Conservation (phyloP, 2,113 vertebrate genomes). For the Panthera tigris region DNA sequence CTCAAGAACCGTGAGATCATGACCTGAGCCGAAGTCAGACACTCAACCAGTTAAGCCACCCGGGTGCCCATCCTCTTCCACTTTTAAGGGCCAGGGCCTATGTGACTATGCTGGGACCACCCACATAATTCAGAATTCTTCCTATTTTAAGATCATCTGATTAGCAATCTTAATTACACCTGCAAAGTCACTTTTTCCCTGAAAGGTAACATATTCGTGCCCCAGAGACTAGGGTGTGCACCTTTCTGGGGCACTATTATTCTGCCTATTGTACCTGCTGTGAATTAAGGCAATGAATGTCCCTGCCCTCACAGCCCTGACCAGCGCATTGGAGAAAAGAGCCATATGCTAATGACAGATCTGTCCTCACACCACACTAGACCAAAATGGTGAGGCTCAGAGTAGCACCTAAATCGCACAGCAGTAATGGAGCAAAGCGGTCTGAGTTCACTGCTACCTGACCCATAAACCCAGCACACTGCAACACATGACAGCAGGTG, state of each 20-base stretch:
- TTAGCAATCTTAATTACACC: background rate
- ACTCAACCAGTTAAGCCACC: no score
- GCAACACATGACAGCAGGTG: background rate
- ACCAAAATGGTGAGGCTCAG: background rate
- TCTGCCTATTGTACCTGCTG: background rate
- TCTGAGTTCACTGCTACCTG: background rate
- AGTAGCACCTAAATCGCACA: background rate
- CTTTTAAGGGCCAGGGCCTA: background rate
- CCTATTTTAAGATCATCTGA: background rate
- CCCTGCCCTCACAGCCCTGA: background rate
- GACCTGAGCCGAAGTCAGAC: no score
- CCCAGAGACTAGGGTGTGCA: background rate
- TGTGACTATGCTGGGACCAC: background rate
- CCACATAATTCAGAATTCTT: background rate
- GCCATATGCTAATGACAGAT: no score
- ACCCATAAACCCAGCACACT: background rate
- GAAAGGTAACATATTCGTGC: background rate
- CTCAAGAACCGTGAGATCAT: no score
- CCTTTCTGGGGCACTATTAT: background rate
- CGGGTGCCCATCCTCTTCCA: background rate
- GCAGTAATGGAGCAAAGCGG: background rate
- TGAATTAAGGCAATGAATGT: background rate
- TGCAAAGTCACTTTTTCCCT: background rate
- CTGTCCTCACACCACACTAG: background rate
- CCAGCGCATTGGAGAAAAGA: background rate